Evolutionary conservation across 2,113 vertebrate species (phyloP).

Genomic region (Oxygymnocypris stewartii): DNA sequence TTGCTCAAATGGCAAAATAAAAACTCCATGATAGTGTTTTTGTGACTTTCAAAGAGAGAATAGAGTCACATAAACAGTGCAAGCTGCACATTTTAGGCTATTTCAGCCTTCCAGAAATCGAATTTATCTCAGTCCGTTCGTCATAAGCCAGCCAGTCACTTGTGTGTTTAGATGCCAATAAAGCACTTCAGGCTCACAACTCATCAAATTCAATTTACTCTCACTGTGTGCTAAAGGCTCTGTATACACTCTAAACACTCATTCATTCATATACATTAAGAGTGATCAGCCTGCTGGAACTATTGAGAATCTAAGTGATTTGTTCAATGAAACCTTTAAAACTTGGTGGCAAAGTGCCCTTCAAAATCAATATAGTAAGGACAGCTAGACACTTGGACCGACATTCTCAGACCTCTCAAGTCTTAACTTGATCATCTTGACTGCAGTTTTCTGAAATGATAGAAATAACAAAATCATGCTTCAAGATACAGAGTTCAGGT

Average conservation of each 20-base stretch:
- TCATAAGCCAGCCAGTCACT: conserved; percentile 17
- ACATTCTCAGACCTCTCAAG: not conserved
- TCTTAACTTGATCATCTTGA: not conserved
- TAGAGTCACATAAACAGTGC: too few species aligned
- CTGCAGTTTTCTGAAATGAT: not conserved
- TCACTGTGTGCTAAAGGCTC: not conserved
- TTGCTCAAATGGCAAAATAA: too few species aligned
- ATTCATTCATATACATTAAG: conserved; percentile 28
- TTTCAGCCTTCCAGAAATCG: not conserved
- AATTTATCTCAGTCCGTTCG: not conserved
- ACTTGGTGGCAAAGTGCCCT: not conserved
- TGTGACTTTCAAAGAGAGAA: too few species aligned
- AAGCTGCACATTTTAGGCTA: not conserved
- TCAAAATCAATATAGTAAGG: not conserved
- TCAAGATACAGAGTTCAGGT: not conserved
- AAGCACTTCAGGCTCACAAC: conserved; percentile 35
- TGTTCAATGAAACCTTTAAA: not conserved
- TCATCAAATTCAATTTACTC: conserved; percentile 36
- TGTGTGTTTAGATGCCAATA: conserved; percentile 35
- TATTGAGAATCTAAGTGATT: not conserved
- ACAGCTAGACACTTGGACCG: not conserved
- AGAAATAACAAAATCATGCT: not conserved
- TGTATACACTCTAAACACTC: conserved; percentile 4
- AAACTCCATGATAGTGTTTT: too few species aligned
- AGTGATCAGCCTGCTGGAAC: not conserved